These are phyloP conservation scores for Eulithis testata DNA, from an alignment of 2,888 invertebrate genomes.

Conservation along the genomic window DNA sequence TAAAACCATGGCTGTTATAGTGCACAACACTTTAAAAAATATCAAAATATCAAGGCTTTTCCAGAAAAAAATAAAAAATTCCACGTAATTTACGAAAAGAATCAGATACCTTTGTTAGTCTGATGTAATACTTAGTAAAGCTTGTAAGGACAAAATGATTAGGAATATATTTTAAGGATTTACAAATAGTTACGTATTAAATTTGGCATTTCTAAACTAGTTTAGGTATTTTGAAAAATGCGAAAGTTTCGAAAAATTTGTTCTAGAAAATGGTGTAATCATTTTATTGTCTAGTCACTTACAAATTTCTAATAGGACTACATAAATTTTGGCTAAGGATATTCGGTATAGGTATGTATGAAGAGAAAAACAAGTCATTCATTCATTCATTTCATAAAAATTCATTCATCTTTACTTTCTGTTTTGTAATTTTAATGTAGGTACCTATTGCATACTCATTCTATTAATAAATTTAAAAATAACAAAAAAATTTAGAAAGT, in stretches of 20 bases:
- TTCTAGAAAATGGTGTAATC: constrained; percentile 26
- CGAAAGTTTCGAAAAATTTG: constrained; percentile 19
- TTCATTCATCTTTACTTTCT: too few relatives aligned
- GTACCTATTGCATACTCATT: too few relatives aligned
- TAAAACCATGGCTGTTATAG: too few relatives aligned
- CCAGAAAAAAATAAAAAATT: too few relatives aligned
- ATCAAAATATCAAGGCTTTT: too few relatives aligned
- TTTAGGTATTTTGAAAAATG: constrained; percentile 11
- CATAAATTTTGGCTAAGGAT: constrained; percentile 33
- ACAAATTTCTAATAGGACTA: constrained; percentile 36
- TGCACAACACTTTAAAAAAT: too few relatives aligned
- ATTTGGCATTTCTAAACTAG: constrained; percentile 30
- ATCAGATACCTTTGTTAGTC: not conserved
- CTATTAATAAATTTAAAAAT: too few relatives aligned
- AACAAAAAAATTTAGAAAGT: too few relatives aligned
- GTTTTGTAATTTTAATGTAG: too few relatives aligned
- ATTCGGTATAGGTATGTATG: not conserved
- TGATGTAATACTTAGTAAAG: not conserved
- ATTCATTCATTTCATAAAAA: too few relatives aligned
- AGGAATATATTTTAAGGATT: constrained; percentile 7
- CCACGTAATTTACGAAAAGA: too few relatives aligned
- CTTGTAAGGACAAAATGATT: constrained; percentile 11
- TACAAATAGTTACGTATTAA: constrained; percentile 32
- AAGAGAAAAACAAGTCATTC: not conserved
- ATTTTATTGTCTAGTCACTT: constrained; percentile 71